phyloP scores from a whole-genome alignment of 1,140 invertebrate species.

The Vanessa atalanta region DNA sequence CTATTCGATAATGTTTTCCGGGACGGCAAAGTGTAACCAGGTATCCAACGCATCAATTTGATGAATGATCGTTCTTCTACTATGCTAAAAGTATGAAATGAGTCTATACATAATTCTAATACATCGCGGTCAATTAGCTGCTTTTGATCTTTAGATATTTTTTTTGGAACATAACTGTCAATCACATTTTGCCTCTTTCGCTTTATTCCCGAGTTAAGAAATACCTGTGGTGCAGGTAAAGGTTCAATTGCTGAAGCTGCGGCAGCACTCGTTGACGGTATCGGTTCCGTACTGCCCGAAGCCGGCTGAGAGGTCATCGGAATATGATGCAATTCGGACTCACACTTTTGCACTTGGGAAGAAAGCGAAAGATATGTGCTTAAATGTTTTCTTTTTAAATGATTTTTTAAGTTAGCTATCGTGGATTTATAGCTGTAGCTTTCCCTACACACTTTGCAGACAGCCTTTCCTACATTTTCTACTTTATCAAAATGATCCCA shows the following conservation, averaged over 20 bases:
- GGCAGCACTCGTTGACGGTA: conserved; percentile 4
- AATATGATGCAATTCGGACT: too few species aligned
- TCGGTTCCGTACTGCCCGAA: neutral
- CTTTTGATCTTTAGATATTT: conserved; percentile 13
- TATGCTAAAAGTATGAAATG: neutral
- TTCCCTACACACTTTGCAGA: conserved; percentile 24
- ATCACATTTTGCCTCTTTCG: conserved; percentile 27
- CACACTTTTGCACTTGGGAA: too few species aligned
- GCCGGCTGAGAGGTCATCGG: neutral
- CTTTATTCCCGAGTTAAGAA: too few species aligned
- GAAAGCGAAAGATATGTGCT: too few species aligned
- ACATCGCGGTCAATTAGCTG: conserved; percentile 13
- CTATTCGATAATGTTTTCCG: neutral
- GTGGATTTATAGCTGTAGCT: conserved; percentile 14
- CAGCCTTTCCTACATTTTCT: conserved; percentile 5
- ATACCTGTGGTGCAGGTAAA: neutral
- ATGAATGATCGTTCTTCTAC: conserved; percentile 1
- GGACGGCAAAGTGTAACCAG: neutral
- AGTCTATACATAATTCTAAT: conserved; percentile 14
- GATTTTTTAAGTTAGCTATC: too few species aligned
- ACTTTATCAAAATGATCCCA: too few species aligned
- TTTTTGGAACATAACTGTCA: conserved; percentile 15
- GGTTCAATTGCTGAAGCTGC: neutral
- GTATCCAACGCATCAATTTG: conserved; percentile 1
- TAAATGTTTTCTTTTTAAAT: too few species aligned